Evolutionary conservation across 2,888 invertebrate species (phyloP).

Genomic region (Drosophila rubida): DNA sequence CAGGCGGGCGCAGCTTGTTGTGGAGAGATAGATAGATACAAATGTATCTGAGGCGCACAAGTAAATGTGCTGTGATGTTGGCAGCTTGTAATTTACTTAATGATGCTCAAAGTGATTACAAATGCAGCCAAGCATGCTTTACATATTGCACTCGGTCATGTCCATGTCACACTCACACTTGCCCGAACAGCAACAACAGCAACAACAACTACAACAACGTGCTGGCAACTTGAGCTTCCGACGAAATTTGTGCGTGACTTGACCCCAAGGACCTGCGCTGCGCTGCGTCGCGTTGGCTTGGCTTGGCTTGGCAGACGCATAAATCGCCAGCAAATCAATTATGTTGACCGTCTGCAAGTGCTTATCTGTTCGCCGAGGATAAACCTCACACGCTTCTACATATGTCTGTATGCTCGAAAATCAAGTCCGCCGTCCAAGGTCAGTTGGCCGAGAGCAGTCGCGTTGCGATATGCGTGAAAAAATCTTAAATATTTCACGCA

Average conservation of each 20-base stretch:
- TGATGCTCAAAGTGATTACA: conserved; percentile 67
- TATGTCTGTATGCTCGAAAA: not conserved
- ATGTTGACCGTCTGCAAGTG: conserved; percentile 60
- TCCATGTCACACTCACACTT: conserved; percentile 57
- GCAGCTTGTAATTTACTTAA: conserved; percentile 68
- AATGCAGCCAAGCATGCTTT: conserved; percentile 63
- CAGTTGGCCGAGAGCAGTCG: conserved; percentile 36
- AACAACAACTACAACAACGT: conserved; percentile 25
- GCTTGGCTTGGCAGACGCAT: conserved; percentile 57
- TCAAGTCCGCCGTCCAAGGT: conserved; percentile 56
- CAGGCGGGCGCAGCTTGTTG: conserved; percentile 3
- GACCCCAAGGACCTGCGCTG: conserved; percentile 41
- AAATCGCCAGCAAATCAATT: conserved; percentile 75
- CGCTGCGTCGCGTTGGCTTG: no score
- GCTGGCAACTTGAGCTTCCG: conserved; percentile 22
- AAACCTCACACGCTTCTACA: not conserved
- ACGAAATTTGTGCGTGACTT: conserved; percentile 49
- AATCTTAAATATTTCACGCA: conserved; percentile 72
- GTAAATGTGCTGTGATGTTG: conserved; percentile 61
- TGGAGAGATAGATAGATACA: conserved; percentile 58
- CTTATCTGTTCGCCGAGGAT: conserved; percentile 48
- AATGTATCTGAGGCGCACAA: conserved; percentile 48
- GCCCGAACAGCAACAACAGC: conserved; percentile 15
- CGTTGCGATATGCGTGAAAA: conserved; percentile 26
- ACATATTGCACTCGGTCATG: conserved; percentile 60